Evolutionary conservation across 1,140 invertebrate genomes (phyloP), one percentile per base, ranked within the genome.

Genomic region (Aphis craccivora): DNA sequence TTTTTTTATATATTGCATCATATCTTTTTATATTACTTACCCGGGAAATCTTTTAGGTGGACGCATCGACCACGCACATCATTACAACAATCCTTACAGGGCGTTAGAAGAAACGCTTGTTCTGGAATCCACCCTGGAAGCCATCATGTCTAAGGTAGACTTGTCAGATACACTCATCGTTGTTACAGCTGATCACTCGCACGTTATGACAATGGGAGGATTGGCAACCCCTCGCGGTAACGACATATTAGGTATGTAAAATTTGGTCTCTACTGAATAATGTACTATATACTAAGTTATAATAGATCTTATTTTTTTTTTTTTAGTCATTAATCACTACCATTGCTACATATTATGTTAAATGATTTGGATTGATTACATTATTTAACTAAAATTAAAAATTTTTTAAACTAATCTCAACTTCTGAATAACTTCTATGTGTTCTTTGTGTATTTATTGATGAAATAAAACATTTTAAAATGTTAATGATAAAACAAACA

Each of bases 1-100:
- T 48, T 48, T 11, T 45, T 11, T 45, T 45, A 11, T 45, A 45
- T 45, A 45, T 45, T 45, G 11, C 11, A 45, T 45, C 1, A 45
- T 45, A 45, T 11, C 11, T 40, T 40, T 40, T 40, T 60, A 30
- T 30, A 60, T 67, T 67, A 37, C 8, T 67, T 67, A 37, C 8
- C 14, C 0, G 20, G 18, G 4, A 53, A 89, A 89, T 37, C 43
- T 95, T 95, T 51, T 94, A 97, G 97, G 98, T 94, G 97, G 97
- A 6, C 96, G 97, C 94, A 98, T 98, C 93, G 98, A 98, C 94
- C 97, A 97, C 94, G 98, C 97, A 7, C 98, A 98, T 95, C 98
- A 98, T 94, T 97, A 97, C 94, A 97, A 97, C 94, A 97, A 97
- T 94, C 97, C 97, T 3, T 96, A 96, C 90, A 96, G 97, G 94